Percentiles rank a stretch among this genome's conserved stretches.
phyloP scores from a whole-genome alignment of 2,113 vertebrate species.

The Tychaedon coryphoeus region DNA sequence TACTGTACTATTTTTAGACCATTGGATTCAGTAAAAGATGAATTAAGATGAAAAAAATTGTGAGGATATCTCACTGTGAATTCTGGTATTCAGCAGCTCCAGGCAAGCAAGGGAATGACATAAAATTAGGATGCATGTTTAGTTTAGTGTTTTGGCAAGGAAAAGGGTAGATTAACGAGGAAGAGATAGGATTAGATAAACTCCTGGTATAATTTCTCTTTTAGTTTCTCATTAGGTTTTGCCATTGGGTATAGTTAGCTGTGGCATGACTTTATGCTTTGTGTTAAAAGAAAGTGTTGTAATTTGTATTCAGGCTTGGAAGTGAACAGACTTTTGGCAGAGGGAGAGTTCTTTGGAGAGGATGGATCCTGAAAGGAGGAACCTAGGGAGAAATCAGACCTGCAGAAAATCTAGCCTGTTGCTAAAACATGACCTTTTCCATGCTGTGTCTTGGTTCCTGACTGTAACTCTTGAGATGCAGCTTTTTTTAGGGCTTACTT shows the following conservation, averaged over 20 bases:
- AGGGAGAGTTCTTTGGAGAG: neutral
- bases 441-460: neutral
- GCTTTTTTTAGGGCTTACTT: neutral
- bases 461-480: neutral
- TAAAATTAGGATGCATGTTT: neutral
- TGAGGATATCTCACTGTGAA: neutral
- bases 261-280: neutral
- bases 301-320: neutral
- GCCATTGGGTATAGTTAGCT: neutral
- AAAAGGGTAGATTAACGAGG: neutral
- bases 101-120: neutral
- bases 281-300: neutral
- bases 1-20: neutral
- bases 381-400: neutral
- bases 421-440: neutral
- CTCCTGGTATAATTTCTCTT: neutral
- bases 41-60: neutral
- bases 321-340: neutral
- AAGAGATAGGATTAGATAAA: neutral
- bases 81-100: neutral
- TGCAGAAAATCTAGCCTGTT: neutral
- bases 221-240: slow-evolving; percentile 38
- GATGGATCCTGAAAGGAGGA: neutral
- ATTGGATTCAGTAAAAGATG: neutral
- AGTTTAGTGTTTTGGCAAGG: slow-evolving; percentile 9